Base-by-base conservation (phyloP, 2,797 vertebrate species). In the Bryconaethiops microstoma region DNA sequence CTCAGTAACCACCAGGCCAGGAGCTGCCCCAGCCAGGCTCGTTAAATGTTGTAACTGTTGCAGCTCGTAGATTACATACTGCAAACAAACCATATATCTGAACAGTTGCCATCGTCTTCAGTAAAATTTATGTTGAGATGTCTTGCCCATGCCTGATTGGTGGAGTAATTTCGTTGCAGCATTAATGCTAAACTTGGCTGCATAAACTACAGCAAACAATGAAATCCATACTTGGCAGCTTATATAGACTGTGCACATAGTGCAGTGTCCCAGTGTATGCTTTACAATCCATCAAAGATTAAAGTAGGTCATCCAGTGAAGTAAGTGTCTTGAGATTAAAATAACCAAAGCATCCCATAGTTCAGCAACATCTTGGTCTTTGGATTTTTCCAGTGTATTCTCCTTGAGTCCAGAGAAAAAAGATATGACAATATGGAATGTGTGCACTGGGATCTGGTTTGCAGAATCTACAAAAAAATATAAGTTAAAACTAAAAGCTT, bases 261-360 rank as follows among this genome's bases (percentile, higher is more conserved):
- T 54, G 68, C 68, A 65, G 71, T 59, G 72, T 74, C 62, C 76
- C 60, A 19, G 63, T 67, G 63, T 76, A 35, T 62, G 69, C 65
- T 62, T 82, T 45, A 13, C 39, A 14, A 68, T 88, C 82, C 80
- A 85, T 89, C 79, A 86, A 54, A 82, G 82, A 89, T 88, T 83
- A 78, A 92, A 92, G 82, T 91, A 90, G 91, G 87, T 91, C 88
- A 87, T 54, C 62, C 78, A 76, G 57, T 65, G 75, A 74, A 83
- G 83, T 77, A 81, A 64, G 83, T 84, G 81, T 79, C 80, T 73
- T 81, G 59, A 54, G 83, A 86, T 85, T 87, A 83, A 88, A 90
- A 91, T 90, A 89, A 85, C 79, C 83, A 77, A 25, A 64, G 60
- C 23, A n/a, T 50, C 23, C 19, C 63, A 57, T 14, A 68, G 74